Base-by-base conservation (phyloP, 35 echinoderm and acorn worm species). In the Diadema setosum region DNA sequence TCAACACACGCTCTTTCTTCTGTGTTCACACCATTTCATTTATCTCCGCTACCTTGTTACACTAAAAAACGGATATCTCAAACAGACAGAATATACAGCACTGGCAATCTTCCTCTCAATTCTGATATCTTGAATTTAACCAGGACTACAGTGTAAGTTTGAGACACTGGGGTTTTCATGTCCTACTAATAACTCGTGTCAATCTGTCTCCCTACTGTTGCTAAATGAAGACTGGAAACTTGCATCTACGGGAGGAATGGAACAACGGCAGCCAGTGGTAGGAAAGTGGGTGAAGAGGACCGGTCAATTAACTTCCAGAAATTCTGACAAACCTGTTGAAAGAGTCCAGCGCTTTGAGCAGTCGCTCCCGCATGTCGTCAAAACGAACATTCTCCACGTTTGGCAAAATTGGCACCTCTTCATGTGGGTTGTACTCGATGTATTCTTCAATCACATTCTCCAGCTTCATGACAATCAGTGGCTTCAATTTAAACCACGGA, bases 391-490 rank as follows among this genome's bases (percentile, higher is more conserved):
- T 99, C 42, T 99, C 96, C 29, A 99, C 96, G 44, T 99, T 99
- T 0, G 96, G 96, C 32, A 94, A 86, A 33, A 99, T 70, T 32
- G 86, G 93, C 20, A 92, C 82, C 39, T 86, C 82, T 39, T 99
- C 96, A 81, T 92, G 85, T 24, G 91, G 89, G 27, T 99, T 99
- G 27, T 60, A 49, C 59, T 91, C 69, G 25, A 99, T 82, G 63
- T 94, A 99, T 23, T 99, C 96, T 65, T 99, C 89, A 31, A 99
- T 99, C 15, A 94, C 96, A 86, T 95, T 94, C 78, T 99, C 96
- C 11, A 99, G 83, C 52, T 99, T 99, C 45, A 65, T 84, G 5
- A 95, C 82, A 43, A 99, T 59, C 31, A 99, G 40, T 39, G 70
- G 89, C 78, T 95, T 99, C 30, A 99, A 67, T 64, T 99, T 99